Evolutionary conservation across 1,140 invertebrate species (phyloP).

Genomic region (Hyposmocoma kahamanoa): DNA sequence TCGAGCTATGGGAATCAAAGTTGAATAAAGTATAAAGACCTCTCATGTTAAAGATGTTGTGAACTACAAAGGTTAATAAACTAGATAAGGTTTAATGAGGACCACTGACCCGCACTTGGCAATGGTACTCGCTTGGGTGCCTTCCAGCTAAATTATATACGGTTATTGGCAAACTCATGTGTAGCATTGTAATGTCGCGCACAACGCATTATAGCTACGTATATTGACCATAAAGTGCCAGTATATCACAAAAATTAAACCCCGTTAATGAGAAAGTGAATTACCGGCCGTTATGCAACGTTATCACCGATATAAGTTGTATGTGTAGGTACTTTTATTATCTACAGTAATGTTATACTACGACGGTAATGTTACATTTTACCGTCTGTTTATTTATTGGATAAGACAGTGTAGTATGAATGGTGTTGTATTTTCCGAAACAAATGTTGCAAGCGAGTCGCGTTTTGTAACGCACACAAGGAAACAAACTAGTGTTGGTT

Average conservation of each 20-base stretch:
- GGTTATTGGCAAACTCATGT: slow-evolving; percentile 1
- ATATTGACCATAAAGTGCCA: slow-evolving; percentile 30
- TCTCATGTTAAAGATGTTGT: not conserved
- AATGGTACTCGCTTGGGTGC: not conserved
- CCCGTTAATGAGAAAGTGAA: slow-evolving; percentile 47
- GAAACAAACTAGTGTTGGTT: not conserved
- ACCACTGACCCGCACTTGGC: not conserved
- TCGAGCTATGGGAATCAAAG: too few species aligned
- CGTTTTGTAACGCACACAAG: slow-evolving; percentile 12
- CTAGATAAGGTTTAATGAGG: slow-evolving; percentile 2
- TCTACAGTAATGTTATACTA: slow-evolving; percentile 16
- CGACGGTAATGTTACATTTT: slow-evolving; percentile 11
- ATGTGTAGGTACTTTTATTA: slow-evolving; percentile 27
- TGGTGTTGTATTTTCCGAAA: slow-evolving; percentile 20
- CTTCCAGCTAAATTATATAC: slow-evolving; percentile 2
- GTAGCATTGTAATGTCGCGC: slow-evolving; percentile 24
- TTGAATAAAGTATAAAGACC: too few species aligned
- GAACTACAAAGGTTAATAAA: slow-evolving; percentile 1
- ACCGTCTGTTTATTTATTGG: slow-evolving; percentile 33
- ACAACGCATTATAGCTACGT: slow-evolving; percentile 34
- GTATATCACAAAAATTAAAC: slow-evolving; percentile 42
- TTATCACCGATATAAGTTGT: slow-evolving; percentile 18
- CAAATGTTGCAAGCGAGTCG: slow-evolving; percentile 28
- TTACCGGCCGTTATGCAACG: slow-evolving; percentile 32
- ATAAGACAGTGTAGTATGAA: slow-evolving; percentile 30